These are phyloP conservation scores for Polymixis lichenea DNA, from an alignment of 2,888 invertebrate species.

Conservation along the genomic window DNA sequence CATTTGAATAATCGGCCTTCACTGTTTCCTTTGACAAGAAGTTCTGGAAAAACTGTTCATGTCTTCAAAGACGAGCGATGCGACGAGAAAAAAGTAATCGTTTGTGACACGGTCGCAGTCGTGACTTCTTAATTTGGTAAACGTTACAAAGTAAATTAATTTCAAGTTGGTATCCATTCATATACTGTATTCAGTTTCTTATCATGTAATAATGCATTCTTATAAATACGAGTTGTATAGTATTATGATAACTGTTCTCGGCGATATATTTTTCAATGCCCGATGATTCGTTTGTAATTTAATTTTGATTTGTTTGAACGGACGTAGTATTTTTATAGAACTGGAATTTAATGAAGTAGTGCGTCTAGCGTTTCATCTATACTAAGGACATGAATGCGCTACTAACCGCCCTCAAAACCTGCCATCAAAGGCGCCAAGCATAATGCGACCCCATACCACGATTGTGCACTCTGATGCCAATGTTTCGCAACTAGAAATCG, in stretches of 20 bases:
- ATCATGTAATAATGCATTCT: slow-evolving; percentile 36
- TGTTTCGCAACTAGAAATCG: slow-evolving; percentile 41
- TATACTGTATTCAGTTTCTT: slow-evolving; percentile 32
- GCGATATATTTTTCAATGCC: slow-evolving; percentile 2
- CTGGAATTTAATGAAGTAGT: slow-evolving; percentile 15
- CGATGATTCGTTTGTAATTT: background rate
- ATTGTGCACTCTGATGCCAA: slow-evolving; percentile 48
- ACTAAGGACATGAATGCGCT: slow-evolving; percentile 39
- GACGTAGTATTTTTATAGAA: background rate
- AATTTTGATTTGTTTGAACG: background rate
- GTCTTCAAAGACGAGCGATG: slow-evolving; percentile 53
- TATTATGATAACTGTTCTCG: slow-evolving; percentile 27
- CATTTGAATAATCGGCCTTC: slow-evolving; percentile 82
- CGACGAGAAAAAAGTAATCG: slow-evolving; percentile 64
- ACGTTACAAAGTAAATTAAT: slow-evolving; percentile 56
- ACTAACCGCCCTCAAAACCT: slow-evolving; percentile 48
- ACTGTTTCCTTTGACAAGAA: slow-evolving; percentile 76
- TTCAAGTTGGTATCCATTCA: slow-evolving; percentile 48
- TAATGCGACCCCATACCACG: slow-evolving; percentile 29
- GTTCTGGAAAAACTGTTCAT: slow-evolving; percentile 75
- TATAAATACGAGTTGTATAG: slow-evolving; percentile 5
- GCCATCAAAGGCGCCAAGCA: slow-evolving; percentile 49
- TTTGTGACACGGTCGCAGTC: slow-evolving; percentile 62
- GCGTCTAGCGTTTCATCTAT: slow-evolving; percentile 19
- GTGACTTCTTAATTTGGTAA: slow-evolving; percentile 65